These are phyloP conservation scores for Cotesia chilonis DNA, from an alignment of 1,140 invertebrate species.

Conservation along the genomic window DNA sequence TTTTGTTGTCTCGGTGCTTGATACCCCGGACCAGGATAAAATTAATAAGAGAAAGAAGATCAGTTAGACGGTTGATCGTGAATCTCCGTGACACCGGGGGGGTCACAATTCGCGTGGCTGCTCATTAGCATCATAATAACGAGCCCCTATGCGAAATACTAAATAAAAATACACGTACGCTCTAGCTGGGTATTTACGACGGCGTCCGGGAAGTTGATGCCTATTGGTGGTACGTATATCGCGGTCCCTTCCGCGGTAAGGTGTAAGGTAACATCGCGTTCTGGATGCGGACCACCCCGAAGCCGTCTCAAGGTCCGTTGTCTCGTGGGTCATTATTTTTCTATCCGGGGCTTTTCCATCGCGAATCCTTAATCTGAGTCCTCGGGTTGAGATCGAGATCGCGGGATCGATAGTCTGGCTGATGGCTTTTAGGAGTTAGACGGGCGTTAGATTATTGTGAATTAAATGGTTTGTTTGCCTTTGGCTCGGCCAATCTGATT, in stretches of 20 bases:
- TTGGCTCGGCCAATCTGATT: no score
- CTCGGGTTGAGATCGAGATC: no score
- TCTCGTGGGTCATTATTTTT: neutral
- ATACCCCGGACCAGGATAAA: neutral
- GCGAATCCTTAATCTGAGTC: no score
- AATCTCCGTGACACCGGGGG: constrained; percentile 41
- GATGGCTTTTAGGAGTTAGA: no score
- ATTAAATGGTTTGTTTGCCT: no score
- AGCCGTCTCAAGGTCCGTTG: constrained; percentile 35
- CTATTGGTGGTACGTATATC: constrained; percentile 58
- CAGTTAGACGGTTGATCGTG: constrained; percentile 26
- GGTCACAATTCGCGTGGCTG: constrained; percentile 44
- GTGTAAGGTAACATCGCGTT: constrained; percentile 55
- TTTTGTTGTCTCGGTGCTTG: neutral
- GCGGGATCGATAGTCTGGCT: no score
- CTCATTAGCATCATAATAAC: constrained; percentile 62
- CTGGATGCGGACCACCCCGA: constrained; percentile 52
- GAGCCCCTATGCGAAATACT: constrained; percentile 46
- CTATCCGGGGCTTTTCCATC: no score
- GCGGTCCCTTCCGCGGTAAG: constrained; percentile 34
- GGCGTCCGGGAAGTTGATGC: constrained; percentile 54
- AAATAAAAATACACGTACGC: constrained; percentile 21
- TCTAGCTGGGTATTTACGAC: constrained; percentile 55
- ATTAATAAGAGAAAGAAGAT: constrained; percentile 10
- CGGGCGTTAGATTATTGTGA: no score